Evolutionary conservation across 1,140 invertebrate species (phyloP).

Genomic region (Drosophila seguyi): DNA sequence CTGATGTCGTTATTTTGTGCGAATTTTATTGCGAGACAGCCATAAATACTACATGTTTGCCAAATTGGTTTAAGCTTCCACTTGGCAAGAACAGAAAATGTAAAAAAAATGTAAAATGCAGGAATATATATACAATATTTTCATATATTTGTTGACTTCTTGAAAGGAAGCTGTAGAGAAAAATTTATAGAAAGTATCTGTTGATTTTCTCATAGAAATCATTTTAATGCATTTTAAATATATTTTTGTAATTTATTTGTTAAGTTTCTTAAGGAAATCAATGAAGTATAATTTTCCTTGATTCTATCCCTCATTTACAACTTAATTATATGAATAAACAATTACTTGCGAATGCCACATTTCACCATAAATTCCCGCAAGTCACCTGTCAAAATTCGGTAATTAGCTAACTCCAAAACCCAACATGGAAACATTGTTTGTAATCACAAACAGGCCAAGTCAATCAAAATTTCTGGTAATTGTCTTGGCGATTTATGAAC

Average conservation of each 20-base stretch:
- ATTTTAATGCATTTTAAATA: not conserved
- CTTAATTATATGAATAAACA: not conserved
- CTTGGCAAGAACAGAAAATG: not conserved
- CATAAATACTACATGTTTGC: conserved; percentile 7
- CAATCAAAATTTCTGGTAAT: not conserved
- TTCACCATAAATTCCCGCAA: not conserved
- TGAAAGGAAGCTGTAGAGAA: not conserved
- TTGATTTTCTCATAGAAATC: not conserved
- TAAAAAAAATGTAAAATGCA: not conserved
- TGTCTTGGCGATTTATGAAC: not conserved
- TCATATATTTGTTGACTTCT: not conserved
- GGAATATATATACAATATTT: not conserved
- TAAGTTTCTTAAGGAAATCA: too few relatives aligned
- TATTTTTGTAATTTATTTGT: too few relatives aligned
- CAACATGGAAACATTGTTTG: not conserved
- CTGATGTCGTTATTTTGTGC: conserved; percentile 9
- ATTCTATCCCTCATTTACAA: not conserved
- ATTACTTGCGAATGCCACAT: not conserved
- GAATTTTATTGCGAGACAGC: not conserved
- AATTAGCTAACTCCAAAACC: not conserved
- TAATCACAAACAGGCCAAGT: conserved; percentile 1
- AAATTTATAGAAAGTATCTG: not conserved
- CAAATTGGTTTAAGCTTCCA: not conserved
- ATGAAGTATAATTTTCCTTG: too few relatives aligned
- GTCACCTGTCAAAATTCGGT: not conserved